Evolutionary conservation across 2,113 vertebrate species (phyloP).

Genomic region (Mobula hypostoma): DNA sequence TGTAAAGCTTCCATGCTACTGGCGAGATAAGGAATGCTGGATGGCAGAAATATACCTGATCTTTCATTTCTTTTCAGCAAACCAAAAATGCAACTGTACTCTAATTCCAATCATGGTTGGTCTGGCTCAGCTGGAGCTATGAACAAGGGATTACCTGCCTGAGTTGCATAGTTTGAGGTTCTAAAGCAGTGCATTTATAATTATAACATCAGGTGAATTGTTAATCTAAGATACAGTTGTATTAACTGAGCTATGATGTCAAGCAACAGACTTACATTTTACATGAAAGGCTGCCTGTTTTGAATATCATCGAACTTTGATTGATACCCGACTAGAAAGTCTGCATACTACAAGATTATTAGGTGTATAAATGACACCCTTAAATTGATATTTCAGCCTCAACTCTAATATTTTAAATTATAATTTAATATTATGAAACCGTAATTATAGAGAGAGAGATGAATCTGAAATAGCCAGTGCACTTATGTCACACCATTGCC

Average conservation of each 20-base stretch:
- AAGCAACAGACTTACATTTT: background rate
- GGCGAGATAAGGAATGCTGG: background rate
- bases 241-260: background rate
- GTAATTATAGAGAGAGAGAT: background rate
- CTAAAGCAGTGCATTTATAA: background rate
- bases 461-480: background rate
- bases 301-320: background rate
- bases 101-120: background rate
- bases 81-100: background rate
- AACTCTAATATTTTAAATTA: background rate
- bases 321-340: background rate
- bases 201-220: background rate
- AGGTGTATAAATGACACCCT: background rate
- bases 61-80: background rate
- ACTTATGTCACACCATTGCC: background rate
- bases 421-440: background rate
- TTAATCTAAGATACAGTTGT: background rate
- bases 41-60: background rate
- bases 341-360: background rate
- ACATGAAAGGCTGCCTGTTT: background rate
- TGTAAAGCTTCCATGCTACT: background rate
- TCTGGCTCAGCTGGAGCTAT: background rate
- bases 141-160: background rate
- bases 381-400: background rate
- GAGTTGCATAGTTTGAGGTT: background rate